These are phyloP conservation scores for Philaenus spumarius DNA, from an alignment of 1,140 invertebrate genomes.

Conservation along the genomic window DNA sequence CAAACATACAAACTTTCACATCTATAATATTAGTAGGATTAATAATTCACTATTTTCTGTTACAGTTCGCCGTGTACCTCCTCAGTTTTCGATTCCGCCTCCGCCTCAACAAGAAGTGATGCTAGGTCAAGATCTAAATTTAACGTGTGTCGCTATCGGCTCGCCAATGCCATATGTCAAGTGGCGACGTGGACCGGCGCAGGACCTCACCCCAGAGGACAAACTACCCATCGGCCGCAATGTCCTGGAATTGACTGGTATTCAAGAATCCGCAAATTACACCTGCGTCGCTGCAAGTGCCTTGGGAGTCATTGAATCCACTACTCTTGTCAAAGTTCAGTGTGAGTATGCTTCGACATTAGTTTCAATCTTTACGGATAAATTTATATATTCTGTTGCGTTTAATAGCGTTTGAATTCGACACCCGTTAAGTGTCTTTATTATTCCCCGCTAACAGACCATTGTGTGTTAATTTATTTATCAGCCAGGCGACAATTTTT, in stretches of 20 bases:
- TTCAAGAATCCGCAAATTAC: slow-evolving; percentile 91
- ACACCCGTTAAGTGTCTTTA: no score
- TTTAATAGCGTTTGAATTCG: no score
- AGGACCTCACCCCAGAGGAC: slow-evolving; percentile 78
- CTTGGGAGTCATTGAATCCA: slow-evolving; percentile 82
- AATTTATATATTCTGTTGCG: no score
- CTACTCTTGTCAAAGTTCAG: slow-evolving; percentile 87
- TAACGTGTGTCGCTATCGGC: slow-evolving; percentile 94
- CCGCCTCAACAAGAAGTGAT: slow-evolving; percentile 78
- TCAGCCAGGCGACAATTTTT: no score
- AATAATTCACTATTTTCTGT: no score
- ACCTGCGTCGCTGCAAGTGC: slow-evolving; percentile 94
- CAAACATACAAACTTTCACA: no score
- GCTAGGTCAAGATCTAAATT: slow-evolving; percentile 80
- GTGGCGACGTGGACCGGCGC: slow-evolving; percentile 80
- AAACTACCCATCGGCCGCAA: slow-evolving; percentile 79
- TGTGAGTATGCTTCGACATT: no score
- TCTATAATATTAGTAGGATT: no score
- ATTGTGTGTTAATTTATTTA: no score
- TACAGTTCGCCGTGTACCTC: slow-evolving; percentile 85
- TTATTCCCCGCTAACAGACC: no score
- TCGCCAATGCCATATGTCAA: slow-evolving; percentile 97
- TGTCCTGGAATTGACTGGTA: slow-evolving; percentile 74
- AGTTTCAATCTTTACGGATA: no score
- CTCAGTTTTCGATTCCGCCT: slow-evolving; percentile 89